A percentile compares a stretch with the other conserved stretches of the same genome.
Evolutionary conservation across 2,797 vertebrate genomes (phyloP).

Genomic region (Leptoclinus maculatus): DNA sequence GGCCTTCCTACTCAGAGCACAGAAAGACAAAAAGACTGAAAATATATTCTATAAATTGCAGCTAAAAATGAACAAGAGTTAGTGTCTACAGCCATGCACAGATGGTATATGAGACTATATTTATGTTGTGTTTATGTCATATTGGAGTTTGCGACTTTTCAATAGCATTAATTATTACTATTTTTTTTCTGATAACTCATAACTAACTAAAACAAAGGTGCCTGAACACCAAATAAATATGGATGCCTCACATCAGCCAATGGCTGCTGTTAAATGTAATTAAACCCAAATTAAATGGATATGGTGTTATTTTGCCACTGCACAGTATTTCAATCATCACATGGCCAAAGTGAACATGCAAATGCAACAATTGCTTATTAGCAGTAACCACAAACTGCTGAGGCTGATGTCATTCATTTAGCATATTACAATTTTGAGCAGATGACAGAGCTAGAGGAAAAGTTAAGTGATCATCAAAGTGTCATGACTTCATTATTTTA

Average conservation of each 20-base stretch:
- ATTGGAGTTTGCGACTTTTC: background rate
- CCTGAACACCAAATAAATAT: background rate
- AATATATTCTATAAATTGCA: background rate
- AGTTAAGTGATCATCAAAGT: too few relatives aligned
- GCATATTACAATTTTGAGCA: too few relatives aligned
- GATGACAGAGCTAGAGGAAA: too few relatives aligned
- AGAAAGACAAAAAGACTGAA: conserved; percentile 3
- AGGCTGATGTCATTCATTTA: too few relatives aligned
- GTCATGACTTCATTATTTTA: background rate
- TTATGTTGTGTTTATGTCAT: background rate
- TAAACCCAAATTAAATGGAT: background rate
- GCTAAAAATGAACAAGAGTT: conserved; percentile 5
- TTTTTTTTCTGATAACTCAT: background rate
- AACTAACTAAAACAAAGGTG: background rate
- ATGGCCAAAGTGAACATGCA: background rate
- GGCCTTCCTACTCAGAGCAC: background rate
- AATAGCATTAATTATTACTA: background rate
- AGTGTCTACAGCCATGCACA: background rate
- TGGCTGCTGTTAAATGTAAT: fast-evolving
- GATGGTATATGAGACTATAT: background rate
- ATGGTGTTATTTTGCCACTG: background rate
- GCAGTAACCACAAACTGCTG: too few relatives aligned
- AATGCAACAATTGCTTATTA: too few relatives aligned
- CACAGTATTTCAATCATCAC: background rate
- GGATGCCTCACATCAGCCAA: background rate